These are phyloP conservation scores for Malachius bipustulatus DNA, from an alignment of 2,888 invertebrate species.

Conservation along the genomic window DNA sequence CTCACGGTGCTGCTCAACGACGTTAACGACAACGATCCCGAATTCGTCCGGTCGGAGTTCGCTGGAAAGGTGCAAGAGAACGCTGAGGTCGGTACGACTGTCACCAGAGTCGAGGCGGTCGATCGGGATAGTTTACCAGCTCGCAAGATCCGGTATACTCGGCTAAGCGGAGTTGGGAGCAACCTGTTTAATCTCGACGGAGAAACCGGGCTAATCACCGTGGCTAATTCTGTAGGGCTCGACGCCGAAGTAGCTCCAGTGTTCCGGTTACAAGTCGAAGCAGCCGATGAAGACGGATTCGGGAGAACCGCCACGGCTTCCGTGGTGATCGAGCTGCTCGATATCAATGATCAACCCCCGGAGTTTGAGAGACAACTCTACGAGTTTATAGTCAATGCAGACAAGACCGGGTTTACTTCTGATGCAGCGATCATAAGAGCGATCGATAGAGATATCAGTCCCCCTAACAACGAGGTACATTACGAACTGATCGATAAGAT, in stretches of 20 bases:
- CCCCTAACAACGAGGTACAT: slow-evolving; percentile 74
- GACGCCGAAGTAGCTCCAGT: slow-evolving; percentile 73
- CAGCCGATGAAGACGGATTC: slow-evolving; percentile 73
- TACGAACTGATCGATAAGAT: slow-evolving; percentile 71
- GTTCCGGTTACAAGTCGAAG: slow-evolving; percentile 71
- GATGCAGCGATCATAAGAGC: slow-evolving; percentile 72
- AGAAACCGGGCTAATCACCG: slow-evolving; percentile 66
- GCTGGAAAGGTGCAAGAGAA: slow-evolving; percentile 69
- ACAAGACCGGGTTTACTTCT: slow-evolving; percentile 58
- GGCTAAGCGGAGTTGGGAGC: slow-evolving; percentile 51
- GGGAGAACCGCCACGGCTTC: slow-evolving; percentile 65
- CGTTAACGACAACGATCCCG: slow-evolving; percentile 78
- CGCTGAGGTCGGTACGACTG: slow-evolving; percentile 44
- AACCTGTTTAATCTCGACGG: slow-evolving; percentile 69
- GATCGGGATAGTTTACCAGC: slow-evolving; percentile 71
- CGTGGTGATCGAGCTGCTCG: slow-evolving; percentile 61
- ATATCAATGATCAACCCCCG: slow-evolving; percentile 46
- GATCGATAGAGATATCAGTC: slow-evolving; percentile 66
- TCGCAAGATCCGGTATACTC: slow-evolving; percentile 42
- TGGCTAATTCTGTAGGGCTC: slow-evolving; percentile 62
- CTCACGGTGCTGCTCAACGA: slow-evolving; percentile 74
- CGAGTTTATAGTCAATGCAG: slow-evolving; percentile 66
- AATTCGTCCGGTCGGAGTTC: slow-evolving; percentile 63
- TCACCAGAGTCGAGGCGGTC: slow-evolving; percentile 56
- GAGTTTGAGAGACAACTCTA: slow-evolving; percentile 67